These are phyloP conservation scores for Oreortyx pictus DNA, from an alignment of 2,797 vertebrate species.

Conservation along the genomic window DNA sequence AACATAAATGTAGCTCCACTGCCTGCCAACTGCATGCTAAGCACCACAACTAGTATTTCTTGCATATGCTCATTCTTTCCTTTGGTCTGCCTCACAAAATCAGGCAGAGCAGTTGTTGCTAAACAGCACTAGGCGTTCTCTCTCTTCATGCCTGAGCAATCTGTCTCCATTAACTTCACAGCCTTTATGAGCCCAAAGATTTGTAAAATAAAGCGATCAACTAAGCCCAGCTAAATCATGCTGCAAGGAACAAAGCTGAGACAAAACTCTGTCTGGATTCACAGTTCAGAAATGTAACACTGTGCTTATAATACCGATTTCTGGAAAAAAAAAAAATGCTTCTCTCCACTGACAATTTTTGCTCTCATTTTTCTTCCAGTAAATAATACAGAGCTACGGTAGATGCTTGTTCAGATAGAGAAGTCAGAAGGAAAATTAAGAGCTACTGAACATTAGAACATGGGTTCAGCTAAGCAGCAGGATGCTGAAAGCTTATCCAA, in stretches of 20 bases:
- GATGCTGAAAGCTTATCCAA: not conserved
- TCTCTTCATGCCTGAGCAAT: not conserved
- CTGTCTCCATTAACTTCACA: slow-evolving; percentile 8
- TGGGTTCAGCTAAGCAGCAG: slow-evolving; percentile 7
- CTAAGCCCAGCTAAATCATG: not conserved
- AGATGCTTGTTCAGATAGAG: not conserved
- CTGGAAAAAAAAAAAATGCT: slow-evolving; percentile 4
- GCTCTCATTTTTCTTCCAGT: not conserved
- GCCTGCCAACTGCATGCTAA: not conserved
- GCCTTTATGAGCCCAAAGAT: not conserved
- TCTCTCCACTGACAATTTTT: not conserved
- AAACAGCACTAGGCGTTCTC: slow-evolving; percentile 8
- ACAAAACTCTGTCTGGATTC: not conserved
- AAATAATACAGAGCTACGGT: slow-evolving; percentile 14
- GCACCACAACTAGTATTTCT: not conserved
- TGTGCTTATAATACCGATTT: not conserved
- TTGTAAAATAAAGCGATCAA: not conserved
- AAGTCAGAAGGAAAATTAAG: slow-evolving; percentile 29
- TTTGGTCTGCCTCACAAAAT: not conserved
- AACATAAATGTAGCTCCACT: not conserved
- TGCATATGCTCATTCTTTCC: not conserved
- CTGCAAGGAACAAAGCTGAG: not conserved
- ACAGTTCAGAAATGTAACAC: not conserved
- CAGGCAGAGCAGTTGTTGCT: not conserved
- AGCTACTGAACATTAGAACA: not conserved